Evolutionary conservation across 2,113 vertebrate genomes (phyloP), one percentile per base, ranked within the genome.

Genomic region (Suncus etruscus): DNA sequence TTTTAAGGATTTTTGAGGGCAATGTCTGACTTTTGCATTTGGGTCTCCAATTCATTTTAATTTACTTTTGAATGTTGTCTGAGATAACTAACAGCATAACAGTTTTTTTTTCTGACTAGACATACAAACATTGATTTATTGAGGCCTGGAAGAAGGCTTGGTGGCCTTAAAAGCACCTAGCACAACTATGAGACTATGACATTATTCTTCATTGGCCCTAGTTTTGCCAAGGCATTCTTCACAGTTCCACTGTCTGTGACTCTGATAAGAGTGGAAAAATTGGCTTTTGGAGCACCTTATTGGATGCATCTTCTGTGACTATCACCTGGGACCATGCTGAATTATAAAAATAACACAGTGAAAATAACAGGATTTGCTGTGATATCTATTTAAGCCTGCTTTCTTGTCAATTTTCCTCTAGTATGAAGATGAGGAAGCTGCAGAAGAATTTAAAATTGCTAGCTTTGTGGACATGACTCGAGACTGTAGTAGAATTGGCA

Each of bases 401-500:
- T 96, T 79, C 25, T 14, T 94, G 84, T 87, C 61, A 51, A 86
- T 94, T 11, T 27, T 1, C 74, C 12, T 45, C 74, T 96, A 99
- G 99, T 99, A 99, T 94, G 98, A 99, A 98, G 98, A 99, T 86
- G 99, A 99, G 87, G 99, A 99, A 96, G 98, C 98, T 48, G 99
- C 99, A 29, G 99, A 99, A 95, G 99, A 99, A 94, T 99, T 99
- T 94, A 99, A 99, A 95, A 99, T 99, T 95, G 98, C 99, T 95
- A 99, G 99, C 97, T 99, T 99, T 87, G 99, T 99, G 76, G 97
- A 98, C 83, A 99, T 99, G 99, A 99, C 99, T 91, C 98, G 98
- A 96, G 98, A 99, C 65, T 99, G 99, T 96, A 98, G 97, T 90
- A 98, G 97, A 81, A 98, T 99, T 0, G 98, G 99, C 32, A 99